phyloP scores from a whole-genome alignment of 2,113 vertebrate genomes.

The Hypanus sabinus region DNA sequence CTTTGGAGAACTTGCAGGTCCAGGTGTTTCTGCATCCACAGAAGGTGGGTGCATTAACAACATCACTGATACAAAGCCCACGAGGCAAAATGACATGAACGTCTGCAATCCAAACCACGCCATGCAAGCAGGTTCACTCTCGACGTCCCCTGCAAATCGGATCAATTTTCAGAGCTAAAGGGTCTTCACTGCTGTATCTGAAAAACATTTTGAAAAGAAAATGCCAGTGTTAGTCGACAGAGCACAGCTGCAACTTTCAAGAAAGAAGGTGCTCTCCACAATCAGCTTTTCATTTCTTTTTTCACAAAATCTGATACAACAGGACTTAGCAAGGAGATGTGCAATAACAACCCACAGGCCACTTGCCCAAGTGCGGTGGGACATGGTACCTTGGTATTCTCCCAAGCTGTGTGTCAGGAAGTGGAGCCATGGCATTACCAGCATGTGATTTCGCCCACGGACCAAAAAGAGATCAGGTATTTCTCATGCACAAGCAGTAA shows the following conservation, averaged over 20 bases:
- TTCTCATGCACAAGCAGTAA: no score
- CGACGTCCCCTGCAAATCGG: conserved; percentile 47
- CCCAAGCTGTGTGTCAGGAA: neutral
- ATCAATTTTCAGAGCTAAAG: conserved; percentile 42
- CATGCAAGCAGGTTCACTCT: conserved; percentile 66
- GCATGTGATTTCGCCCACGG: neutral
- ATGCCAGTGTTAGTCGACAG: conserved; percentile 40
- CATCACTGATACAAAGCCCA: conserved; percentile 79
- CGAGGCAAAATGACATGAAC: conserved; percentile 80
- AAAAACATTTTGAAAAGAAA: conserved; percentile 48
- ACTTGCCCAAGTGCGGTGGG: neutral
- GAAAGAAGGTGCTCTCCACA: conserved; percentile 33
- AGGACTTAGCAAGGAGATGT: conserved; percentile 41
- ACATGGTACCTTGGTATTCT: neutral
- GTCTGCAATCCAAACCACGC: conserved; percentile 84
- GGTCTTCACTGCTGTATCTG: conserved; percentile 58
- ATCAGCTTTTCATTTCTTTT: no score
- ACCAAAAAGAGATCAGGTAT: neutral
- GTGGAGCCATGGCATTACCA: neutral
- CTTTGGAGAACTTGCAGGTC: conserved; percentile 59
- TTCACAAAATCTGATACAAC: neutral
- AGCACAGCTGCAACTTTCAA: conserved; percentile 41
- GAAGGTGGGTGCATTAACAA: conserved; percentile 72
- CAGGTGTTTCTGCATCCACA: conserved; percentile 71
- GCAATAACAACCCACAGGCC: neutral